Conservation (phyloP, 2,888 invertebrate genomes). For the Exocentrus adspersus region DNA sequence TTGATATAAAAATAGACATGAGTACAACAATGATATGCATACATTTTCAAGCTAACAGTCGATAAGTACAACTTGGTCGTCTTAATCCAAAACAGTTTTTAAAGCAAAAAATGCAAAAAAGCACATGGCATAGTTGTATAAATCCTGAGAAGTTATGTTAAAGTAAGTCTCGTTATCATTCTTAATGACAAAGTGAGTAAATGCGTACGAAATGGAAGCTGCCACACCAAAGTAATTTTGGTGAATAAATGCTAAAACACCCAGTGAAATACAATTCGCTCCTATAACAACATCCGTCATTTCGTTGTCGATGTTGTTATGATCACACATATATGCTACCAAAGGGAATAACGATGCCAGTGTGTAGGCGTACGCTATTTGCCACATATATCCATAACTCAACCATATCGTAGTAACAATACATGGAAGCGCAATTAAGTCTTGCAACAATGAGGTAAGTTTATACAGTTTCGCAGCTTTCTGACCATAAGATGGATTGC, state of each 20-base stretch:
- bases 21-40: conserved; percentile 48
- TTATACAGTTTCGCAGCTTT: conserved; percentile 48
- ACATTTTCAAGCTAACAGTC: conserved; percentile 36
- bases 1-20: conserved; percentile 43
- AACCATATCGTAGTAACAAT: conserved; percentile 49
- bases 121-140: conserved; percentile 60
- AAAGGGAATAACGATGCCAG: conserved; percentile 50
- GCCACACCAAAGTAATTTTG: conserved; percentile 56
- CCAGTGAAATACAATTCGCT: conserved; percentile 50
- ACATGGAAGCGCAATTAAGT: conserved; percentile 50
- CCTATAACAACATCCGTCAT: conserved; percentile 49
- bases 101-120: conserved; percentile 59
- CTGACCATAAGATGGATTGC: conserved; percentile 58
- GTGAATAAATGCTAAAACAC: conserved; percentile 49
- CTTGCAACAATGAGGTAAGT: conserved; percentile 52
- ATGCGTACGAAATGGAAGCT: conserved; percentile 53
- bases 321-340: conserved; percentile 45
- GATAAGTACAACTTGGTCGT: conserved; percentile 14
- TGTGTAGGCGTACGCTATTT: conserved; percentile 43
- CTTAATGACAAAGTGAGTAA: conserved; percentile 56
- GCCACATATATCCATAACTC: conserved; percentile 42
- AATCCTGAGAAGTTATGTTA: conserved; percentile 58
- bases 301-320: conserved; percentile 44
- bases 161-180: conserved; percentile 50
- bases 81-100: conserved; percentile 47